These are phyloP conservation scores for Pantherophis vulpinus DNA, from an alignment of 2,797 vertebrate genomes.

Conservation along the genomic window DNA sequence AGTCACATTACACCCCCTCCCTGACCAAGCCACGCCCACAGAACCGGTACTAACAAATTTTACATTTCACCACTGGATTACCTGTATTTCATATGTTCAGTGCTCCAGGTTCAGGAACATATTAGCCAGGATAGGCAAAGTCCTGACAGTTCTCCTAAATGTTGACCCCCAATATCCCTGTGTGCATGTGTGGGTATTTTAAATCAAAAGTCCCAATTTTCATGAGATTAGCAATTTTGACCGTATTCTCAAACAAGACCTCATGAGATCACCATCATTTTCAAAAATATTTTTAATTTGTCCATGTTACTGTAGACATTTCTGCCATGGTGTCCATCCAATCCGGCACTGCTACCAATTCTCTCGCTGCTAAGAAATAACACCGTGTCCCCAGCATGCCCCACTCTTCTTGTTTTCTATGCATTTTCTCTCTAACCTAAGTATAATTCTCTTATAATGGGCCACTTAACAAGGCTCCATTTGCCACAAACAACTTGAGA, in stretches of 20 bases:
- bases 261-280: background rate
- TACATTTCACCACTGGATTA: background rate
- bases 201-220: background rate
- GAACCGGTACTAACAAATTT: too few species aligned
- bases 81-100: background rate
- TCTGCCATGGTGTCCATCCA: background rate
- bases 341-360: background rate
- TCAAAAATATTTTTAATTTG: background rate
- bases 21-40: too few species aligned
- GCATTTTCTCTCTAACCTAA: conserved; percentile 11
- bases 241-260: background rate
- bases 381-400: too few species aligned
- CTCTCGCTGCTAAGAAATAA: background rate
- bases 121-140: background rate
- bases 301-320: background rate
- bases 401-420: background rate
- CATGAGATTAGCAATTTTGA: background rate
- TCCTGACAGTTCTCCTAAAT: background rate
- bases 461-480: conserved; percentile 63
- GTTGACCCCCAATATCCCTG: background rate
- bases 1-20: too few species aligned
- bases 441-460: conserved; percentile 62
- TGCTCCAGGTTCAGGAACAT: background rate
- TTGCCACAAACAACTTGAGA: conserved; percentile 55
- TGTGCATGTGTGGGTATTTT: background rate